These are phyloP conservation scores for Phengaris alcon DNA, from an alignment of 2,888 invertebrate species.

Conservation along the genomic window DNA sequence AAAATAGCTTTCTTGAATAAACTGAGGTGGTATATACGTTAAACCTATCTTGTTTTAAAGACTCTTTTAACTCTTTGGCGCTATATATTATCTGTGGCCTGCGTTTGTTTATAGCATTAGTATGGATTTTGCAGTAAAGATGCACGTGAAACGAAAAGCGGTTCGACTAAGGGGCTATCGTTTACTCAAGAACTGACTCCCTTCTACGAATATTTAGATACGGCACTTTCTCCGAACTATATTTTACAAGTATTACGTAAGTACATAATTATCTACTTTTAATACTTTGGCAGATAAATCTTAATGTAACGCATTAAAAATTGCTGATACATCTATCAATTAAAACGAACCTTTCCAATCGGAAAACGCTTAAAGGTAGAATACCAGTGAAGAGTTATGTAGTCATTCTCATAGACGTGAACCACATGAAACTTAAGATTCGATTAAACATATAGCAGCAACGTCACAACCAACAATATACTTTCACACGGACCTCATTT, in stretches of 20 bases:
- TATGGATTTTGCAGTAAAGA: conserved; percentile 39
- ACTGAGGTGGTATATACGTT: conserved; percentile 1
- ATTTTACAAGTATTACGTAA: neutral
- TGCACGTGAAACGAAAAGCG: conserved; percentile 42
- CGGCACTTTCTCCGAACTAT: neutral
- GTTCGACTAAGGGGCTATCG: conserved; percentile 43
- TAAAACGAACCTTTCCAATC: no score
- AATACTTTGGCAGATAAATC: neutral
- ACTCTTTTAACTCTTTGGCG: conserved; percentile 14
- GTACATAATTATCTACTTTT: neutral
- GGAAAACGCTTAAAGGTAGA: no score
- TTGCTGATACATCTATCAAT: no score
- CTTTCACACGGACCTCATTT: no score
- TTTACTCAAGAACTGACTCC: conserved; percentile 36
- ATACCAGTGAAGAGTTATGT: no score
- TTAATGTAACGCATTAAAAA: no score
- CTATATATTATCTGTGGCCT: conserved; percentile 29
- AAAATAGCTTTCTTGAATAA: conserved; percentile 15
- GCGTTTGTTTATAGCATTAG: conserved; percentile 35
- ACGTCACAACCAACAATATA: no score
- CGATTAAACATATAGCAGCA: no score
- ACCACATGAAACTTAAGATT: neutral
- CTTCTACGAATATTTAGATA: conserved; percentile 33
- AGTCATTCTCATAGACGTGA: no score
- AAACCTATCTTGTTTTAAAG: conserved; percentile 16